Evolutionary conservation across 2,888 invertebrate species (phyloP).

Genomic region (Charanyca ferruginea): DNA sequence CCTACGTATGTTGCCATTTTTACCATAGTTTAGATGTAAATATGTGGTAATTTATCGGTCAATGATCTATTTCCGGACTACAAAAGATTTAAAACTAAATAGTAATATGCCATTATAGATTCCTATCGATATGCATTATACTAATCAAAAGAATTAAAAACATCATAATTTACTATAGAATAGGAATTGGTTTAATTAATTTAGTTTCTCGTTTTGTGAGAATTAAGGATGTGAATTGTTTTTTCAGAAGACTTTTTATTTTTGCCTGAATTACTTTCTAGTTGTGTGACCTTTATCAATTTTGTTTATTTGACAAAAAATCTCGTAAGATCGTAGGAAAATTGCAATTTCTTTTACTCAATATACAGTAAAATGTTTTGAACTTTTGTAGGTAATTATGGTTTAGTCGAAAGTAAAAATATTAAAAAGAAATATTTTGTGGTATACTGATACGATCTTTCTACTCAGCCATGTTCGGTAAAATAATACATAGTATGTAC

Average conservation of each 20-base stretch:
- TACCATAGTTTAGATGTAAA: too few species aligned
- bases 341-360: not conserved
- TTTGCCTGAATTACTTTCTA: not conserved
- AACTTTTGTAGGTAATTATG: too few species aligned
- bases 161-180: slow-evolving; percentile 61
- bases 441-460: not conserved
- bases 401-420: too few species aligned
- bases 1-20: too few species aligned
- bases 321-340: too few species aligned
- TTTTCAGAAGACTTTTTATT: not conserved
- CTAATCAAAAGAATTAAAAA: slow-evolving; percentile 57
- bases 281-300: too few species aligned
- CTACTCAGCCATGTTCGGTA: not conserved
- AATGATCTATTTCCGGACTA: not conserved
- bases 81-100: slow-evolving; percentile 32
- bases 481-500: slow-evolving; percentile 13
- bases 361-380: not conserved
- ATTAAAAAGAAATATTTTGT: too few species aligned
- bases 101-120: slow-evolving; percentile 42
- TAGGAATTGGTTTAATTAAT: slow-evolving; percentile 77
- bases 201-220: slow-evolving; percentile 72
- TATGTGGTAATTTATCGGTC: too few species aligned
- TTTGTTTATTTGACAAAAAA: not conserved
- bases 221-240: slow-evolving; percentile 45
- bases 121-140: slow-evolving; percentile 48